Evolutionary conservation across 2,113 vertebrate genomes (phyloP).

Genomic region (Phalacrocorax carbo): DNA sequence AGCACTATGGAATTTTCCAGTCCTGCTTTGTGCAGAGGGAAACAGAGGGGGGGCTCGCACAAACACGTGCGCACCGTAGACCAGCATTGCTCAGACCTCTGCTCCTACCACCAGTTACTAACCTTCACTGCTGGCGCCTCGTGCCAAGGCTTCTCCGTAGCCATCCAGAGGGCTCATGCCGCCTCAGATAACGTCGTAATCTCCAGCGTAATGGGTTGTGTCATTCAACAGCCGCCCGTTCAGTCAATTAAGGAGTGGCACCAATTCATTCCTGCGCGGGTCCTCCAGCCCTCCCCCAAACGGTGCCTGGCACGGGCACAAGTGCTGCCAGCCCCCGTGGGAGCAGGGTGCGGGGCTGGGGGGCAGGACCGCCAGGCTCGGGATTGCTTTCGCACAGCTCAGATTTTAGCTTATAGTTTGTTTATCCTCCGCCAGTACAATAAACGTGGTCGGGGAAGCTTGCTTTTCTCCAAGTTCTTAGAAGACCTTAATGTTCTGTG

Average conservation of each 20-base stretch:
- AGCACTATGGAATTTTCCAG: slow-evolving; percentile 42
- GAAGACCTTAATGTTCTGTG: slow-evolving; percentile 51
- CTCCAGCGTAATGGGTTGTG: neutral
- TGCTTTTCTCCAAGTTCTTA: slow-evolving; percentile 30
- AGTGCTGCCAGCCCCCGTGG: neutral
- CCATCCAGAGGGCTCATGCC: neutral
- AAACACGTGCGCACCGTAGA: neutral
- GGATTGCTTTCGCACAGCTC: slow-evolving; percentile 23
- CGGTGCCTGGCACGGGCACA: neutral
- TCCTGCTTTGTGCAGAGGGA: neutral
- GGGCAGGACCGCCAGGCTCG: neutral
- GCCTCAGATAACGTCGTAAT: neutral
- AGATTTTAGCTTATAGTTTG: neutral
- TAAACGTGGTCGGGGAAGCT: slow-evolving; percentile 35
- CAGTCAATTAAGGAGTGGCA: neutral
- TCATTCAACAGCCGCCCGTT: neutral
- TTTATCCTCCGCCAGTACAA: neutral
- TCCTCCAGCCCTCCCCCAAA: neutral
- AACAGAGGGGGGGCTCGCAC: neutral
- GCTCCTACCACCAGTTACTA: neutral
- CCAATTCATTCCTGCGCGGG: neutral
- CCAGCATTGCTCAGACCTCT: neutral
- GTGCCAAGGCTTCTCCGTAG: neutral
- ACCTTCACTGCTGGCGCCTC: neutral
- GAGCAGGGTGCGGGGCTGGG: neutral